Evolutionary conservation across 2,797 vertebrate species (phyloP), one percentile per base, ranked within the genome.

Genomic region (Pseudochirops cupreus): DNA sequence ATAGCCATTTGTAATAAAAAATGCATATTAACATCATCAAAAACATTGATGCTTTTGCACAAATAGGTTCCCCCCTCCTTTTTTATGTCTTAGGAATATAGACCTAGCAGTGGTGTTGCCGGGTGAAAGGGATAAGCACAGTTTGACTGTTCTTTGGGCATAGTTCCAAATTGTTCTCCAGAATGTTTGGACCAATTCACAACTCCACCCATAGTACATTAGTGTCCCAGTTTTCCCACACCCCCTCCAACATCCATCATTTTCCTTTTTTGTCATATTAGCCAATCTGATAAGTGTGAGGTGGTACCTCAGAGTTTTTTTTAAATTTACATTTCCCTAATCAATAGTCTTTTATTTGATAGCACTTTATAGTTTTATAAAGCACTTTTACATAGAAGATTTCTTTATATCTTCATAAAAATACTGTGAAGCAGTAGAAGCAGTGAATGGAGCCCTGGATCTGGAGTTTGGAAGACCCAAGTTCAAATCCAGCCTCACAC

Each of bases 1-100:
- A 95, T 91, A n/a, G 10, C 31, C 94, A 95, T 67, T 54, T 12
- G 50, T 21, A 21, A 50, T 54, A 54, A 67, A 92, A 93, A 16
- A 7, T 5, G 2, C 18, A 62, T 50, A 4, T 74, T 91, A 91
- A 56, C 50, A 74, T 55, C 54, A 91, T 91, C 92, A 91, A 46
- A 92, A 82, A 82, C 33, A n/a, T 0, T 46, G 7, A 26, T 46
- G 10, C 39, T 46, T 46, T 62, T 62, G 12, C 31, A 62, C 31
- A 62, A 62, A 62, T 62, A 14, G 59, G 31, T 31, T 3, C 67
- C 16, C 11, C 28, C 9, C 31, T 16, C 16, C 56, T 12, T n/a
- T 67, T 67, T 67, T 18, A 74, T 74, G 18, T 39, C 67, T 67
- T 67, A n/a, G 4, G n/a, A 16, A 39, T 39, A 18, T n/a, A 21